Evolutionary conservation across 2,888 invertebrate species (phyloP).

Genomic region (Polydrusus tereticollis): DNA sequence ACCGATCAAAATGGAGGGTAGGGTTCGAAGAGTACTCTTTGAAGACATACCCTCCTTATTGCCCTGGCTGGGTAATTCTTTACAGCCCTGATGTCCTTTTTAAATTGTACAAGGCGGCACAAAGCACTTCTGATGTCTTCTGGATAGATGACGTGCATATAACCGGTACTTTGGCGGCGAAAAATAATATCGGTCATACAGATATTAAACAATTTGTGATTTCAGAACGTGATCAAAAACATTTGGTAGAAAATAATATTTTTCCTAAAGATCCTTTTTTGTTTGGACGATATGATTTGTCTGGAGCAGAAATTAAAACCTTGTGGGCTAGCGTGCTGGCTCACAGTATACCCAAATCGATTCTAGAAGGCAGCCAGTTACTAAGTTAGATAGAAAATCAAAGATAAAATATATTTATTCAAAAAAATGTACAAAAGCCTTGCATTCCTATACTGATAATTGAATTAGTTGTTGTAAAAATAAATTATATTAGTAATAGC

Average conservation of each 20-base stretch:
- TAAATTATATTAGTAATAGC: too few species aligned
- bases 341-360: conserved; percentile 53
- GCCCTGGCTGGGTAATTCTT: conserved; percentile 77
- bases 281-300: conserved; percentile 71
- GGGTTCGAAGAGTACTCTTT: conserved; percentile 75
- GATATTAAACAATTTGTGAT: conserved; percentile 59
- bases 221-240: conserved; percentile 43
- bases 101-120: conserved; percentile 70
- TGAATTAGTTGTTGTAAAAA: too few species aligned
- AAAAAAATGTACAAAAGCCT: too few species aligned
- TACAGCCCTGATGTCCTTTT: conserved; percentile 73
- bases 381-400: background rate
- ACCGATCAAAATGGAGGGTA: conserved; percentile 84
- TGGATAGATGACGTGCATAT: conserved; percentile 83
- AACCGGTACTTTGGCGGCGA: conserved; percentile 74
- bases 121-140: conserved; percentile 72
- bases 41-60: conserved; percentile 79
- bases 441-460: too few species aligned
- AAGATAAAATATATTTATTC: too few species aligned
- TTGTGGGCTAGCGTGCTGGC: conserved; percentile 68
- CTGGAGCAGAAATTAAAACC: conserved; percentile 66
- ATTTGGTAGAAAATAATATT: conserved; percentile 46
- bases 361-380: background rate
- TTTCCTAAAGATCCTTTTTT: conserved; percentile 66
- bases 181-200: conserved; percentile 71